Conservation (phyloP, 2,113 vertebrate species). For the Gorsachius goisagi region DNA sequence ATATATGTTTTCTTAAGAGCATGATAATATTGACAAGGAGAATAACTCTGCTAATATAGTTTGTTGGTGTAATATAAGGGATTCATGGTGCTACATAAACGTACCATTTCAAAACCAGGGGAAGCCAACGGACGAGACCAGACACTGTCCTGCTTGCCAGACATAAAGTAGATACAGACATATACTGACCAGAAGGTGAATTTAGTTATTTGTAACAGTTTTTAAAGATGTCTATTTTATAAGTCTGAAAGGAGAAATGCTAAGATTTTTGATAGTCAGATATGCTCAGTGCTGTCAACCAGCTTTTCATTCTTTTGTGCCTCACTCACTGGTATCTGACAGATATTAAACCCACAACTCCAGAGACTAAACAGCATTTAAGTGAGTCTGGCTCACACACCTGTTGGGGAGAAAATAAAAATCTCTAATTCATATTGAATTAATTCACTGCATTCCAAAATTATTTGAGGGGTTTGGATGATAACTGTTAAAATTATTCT, state of each 20-base stretch:
- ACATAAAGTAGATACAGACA: neutral
- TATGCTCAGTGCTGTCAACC: neutral
- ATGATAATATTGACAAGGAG: neutral
- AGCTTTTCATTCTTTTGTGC: slow-evolving; percentile 12
- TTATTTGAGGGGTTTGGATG: slow-evolving; percentile 4
- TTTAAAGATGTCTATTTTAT: neutral
- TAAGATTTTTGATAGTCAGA: neutral
- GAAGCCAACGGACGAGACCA: neutral
- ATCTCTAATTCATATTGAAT: slow-evolving; percentile 73
- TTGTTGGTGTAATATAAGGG: neutral
- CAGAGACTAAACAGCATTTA: neutral
- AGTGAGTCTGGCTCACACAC: slow-evolving; percentile 10
- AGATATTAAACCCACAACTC: neutral
- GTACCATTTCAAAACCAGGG: neutral
- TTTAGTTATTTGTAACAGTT: neutral
- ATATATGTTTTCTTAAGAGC: neutral
- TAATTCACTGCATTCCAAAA: slow-evolving; percentile 61
- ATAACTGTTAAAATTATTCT: slow-evolving; percentile 50
- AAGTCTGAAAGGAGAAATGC: neutral
- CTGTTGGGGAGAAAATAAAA: neutral
- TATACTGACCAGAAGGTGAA: neutral
- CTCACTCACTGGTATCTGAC: neutral
- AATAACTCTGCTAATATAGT: neutral
- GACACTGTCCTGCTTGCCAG: neutral
- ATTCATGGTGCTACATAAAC: neutral